These are phyloP conservation scores for Pentalonia nigronervosa DNA, from an alignment of 1,140 invertebrate genomes.

Conservation along the genomic window DNA sequence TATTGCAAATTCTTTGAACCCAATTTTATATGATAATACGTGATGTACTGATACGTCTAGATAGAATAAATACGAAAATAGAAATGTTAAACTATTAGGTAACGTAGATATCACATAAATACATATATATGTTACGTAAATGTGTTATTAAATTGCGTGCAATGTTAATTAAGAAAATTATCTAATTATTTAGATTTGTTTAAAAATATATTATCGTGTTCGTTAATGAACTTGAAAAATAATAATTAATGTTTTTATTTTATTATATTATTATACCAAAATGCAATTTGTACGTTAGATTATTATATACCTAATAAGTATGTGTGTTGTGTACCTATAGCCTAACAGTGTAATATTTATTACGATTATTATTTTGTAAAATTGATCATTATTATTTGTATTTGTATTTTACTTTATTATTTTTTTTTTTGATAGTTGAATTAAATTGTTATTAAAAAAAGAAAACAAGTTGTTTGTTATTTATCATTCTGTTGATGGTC, in stretches of 20 bases:
- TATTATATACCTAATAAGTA: background rate
- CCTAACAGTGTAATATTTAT: background rate
- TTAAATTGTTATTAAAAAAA: conserved; percentile 48
- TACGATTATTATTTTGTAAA: conserved; percentile 28
- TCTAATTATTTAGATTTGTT: conserved; percentile 28
- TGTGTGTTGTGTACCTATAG: background rate
- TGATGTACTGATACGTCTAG: background rate
- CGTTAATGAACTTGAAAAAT: conserved; percentile 36
- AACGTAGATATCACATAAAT: background rate
- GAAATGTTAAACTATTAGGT: background rate
- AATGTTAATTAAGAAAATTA: conserved; percentile 21
- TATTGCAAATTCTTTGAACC: background rate
- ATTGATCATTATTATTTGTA: background rate
- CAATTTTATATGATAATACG: background rate
- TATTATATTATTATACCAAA: background rate
- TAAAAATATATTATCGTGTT: background rate
- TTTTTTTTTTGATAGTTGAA: conserved; percentile 19
- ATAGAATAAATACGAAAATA: conserved; percentile 1
- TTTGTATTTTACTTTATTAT: background rate
- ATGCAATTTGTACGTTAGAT: background rate
- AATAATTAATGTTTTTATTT: conserved; percentile 17
- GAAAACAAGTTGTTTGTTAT: background rate
- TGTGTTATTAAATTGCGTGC: background rate
- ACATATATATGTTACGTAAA: background rate
- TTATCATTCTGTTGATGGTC: background rate